Evolutionary conservation across 2,888 invertebrate genomes (phyloP), one percentile per base, ranked within the genome.

Genomic region (Harpalus rufipes): DNA sequence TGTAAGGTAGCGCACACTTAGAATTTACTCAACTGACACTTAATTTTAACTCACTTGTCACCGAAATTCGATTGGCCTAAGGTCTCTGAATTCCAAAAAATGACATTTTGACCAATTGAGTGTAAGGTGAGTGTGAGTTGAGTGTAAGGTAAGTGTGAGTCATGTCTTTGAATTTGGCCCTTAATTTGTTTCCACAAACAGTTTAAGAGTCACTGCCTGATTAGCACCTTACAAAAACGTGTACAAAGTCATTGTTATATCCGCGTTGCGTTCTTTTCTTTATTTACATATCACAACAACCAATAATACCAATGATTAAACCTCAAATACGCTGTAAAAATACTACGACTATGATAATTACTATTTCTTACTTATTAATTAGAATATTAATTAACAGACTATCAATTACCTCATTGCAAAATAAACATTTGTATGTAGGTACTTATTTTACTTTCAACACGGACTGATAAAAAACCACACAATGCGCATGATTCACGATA

Each of bases 371-470:
- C n/a, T 39, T 68, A 68, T 68, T 68, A 68, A 68, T 68, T 68
- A 32, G n/a, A 68, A n/a, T 32, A 32, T 68, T 68, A 68, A 68
- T 68, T 68, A 32, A 68, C 8, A 68, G 39, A 39, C 68, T 32
- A 68, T 68, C 68, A 68, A 68, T 68, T 32, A 68, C 68, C n/a
- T 68, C 18, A 39, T 68, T 68, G 68, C 14, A 39, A 68, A 68
- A 68, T 25, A 68, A 14, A 32, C 8, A 25, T 39, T 68, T 68
- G n/a, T 68, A 68, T 32, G 32, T 32, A 32, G 4, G 6, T 32
- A 32, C 32, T 32, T 32, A 32, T 32, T 68, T 68, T 63, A 51
- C 68, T 39, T 68, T 32, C 68, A 68, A 25, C 63, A 63, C 18
- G 18, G 16, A 59, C 4, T 59, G 7, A 59, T 16, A 59, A 59